phyloP scores from a whole-genome alignment of 30 jellyfish, hydroid and myxozoan genomes.

The Calvadosia cruxmelitensis region DNA sequence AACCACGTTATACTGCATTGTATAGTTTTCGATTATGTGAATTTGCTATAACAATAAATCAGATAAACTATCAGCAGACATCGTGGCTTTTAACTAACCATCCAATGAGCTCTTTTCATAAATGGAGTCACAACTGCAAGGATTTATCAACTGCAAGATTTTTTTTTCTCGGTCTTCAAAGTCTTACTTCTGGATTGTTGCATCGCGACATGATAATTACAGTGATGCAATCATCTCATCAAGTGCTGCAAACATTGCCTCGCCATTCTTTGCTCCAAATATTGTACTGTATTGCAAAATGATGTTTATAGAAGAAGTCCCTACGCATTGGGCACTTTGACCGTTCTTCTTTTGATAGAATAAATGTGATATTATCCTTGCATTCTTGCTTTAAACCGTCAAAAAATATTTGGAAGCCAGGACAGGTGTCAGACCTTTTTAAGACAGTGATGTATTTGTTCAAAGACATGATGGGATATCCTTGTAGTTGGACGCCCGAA shows the following conservation, averaged over 20 bases:
- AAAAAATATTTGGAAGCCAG: not conserved
- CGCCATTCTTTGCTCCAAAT: conserved; percentile 11
- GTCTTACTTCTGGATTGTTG: not conserved
- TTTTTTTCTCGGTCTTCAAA: not conserved
- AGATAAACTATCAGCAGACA: no score
- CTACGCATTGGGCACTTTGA: conserved; percentile 10
- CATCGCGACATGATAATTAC: not conserved
- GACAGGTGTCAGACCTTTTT: not conserved
- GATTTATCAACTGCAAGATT: no score
- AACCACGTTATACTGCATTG: no score
- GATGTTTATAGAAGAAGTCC: not conserved
- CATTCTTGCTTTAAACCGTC: not conserved
- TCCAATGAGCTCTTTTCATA: not conserved
- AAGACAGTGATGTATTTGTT: no score
- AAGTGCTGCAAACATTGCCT: not conserved
- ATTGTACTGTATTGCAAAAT: not conserved
- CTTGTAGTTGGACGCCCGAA: not conserved
- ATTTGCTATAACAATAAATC: no score
- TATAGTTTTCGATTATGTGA: no score
- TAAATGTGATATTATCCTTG: not conserved
- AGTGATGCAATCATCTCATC: conserved; percentile 1
- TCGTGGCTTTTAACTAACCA: not conserved
- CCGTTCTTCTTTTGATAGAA: not conserved
- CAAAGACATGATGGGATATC: not conserved
- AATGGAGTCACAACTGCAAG: not conserved